These are phyloP conservation scores for Elysia crispata DNA, from an alignment of 2,888 invertebrate genomes.

Conservation along the genomic window DNA sequence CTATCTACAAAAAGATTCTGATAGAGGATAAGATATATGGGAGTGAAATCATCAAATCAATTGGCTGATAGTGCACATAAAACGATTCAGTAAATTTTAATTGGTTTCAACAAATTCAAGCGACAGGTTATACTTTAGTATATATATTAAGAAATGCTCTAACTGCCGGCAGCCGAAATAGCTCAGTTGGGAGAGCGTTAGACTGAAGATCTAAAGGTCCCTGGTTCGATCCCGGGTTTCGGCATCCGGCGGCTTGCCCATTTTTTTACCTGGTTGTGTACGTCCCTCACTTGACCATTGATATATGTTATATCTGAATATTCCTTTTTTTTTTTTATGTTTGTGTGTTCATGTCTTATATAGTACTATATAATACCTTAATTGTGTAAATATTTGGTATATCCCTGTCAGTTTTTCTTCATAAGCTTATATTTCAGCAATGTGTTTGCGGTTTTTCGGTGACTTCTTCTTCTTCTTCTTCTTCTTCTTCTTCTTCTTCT, in stretches of 20 bases:
- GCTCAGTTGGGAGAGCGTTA: slow-evolving; percentile 47
- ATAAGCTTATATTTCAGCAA: background rate
- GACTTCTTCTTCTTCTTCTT: slow-evolving; percentile 19
- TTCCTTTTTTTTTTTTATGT: background rate
- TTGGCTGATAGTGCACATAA: background rate
- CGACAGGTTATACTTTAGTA: too few species aligned
- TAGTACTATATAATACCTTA: background rate
- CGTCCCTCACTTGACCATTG: background rate
- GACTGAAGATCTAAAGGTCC: slow-evolving; percentile 47
- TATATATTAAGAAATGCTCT: background rate
- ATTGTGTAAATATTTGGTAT: background rate
- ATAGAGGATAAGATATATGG: too few species aligned
- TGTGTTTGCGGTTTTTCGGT: too few species aligned
- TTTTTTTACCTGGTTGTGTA: slow-evolving; percentile 9
- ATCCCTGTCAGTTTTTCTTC: background rate
- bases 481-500: slow-evolving; percentile 22
- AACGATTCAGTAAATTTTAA: background rate
- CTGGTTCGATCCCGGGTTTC: slow-evolving; percentile 47
- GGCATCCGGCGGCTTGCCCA: slow-evolving; percentile 35
- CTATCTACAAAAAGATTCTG: too few species aligned
- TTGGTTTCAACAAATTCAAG: too few species aligned
- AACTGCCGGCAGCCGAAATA: slow-evolving; percentile 36
- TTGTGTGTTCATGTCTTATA: background rate
- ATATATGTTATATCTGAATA: background rate
- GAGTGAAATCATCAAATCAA: too few species aligned